Percentiles rank a stretch among this genome's conserved stretches.
These are phyloP conservation scores for Hemitrygon akajei DNA, from an alignment of 2,797 vertebrate species.

Conservation along the genomic window DNA sequence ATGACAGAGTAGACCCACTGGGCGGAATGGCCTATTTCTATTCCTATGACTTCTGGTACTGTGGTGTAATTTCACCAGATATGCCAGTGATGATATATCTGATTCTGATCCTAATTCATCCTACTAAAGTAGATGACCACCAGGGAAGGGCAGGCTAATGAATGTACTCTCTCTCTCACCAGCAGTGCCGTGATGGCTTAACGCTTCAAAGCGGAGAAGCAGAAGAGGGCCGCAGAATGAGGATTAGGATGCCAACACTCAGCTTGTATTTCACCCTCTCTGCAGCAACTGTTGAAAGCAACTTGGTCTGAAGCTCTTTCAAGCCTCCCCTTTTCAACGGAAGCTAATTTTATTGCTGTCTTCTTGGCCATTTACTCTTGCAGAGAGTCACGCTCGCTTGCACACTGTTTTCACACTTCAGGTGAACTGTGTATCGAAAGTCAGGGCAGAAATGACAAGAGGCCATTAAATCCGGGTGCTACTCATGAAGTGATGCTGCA, in stretches of 20 bases:
- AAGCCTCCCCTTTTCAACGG: not conserved
- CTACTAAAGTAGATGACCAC: too few relatives aligned
- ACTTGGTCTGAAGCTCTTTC: not conserved
- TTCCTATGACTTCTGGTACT: too few relatives aligned
- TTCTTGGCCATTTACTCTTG: not conserved
- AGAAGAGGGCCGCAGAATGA: not conserved
- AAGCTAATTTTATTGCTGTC: not conserved
- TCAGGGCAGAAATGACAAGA: not conserved
- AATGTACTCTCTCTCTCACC: not conserved
- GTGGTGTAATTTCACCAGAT: too few relatives aligned
- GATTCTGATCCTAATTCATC: too few relatives aligned
- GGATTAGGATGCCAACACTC: not conserved
- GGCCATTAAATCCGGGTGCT: not conserved
- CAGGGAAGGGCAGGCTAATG: not conserved
- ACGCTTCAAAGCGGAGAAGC: not conserved
- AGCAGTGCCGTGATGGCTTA: not conserved
- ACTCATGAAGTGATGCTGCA: not conserved
- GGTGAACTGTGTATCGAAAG: not conserved
- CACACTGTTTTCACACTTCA: too few relatives aligned
- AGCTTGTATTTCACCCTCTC: not conserved
- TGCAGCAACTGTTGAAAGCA: not conserved
- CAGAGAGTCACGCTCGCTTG: not conserved
- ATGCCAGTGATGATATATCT: too few relatives aligned
- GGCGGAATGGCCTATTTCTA: too few relatives aligned
- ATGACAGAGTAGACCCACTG: too few relatives aligned